Conservation (phyloP, 1,140 invertebrate genomes). For the Ceratina australensis region DNA sequence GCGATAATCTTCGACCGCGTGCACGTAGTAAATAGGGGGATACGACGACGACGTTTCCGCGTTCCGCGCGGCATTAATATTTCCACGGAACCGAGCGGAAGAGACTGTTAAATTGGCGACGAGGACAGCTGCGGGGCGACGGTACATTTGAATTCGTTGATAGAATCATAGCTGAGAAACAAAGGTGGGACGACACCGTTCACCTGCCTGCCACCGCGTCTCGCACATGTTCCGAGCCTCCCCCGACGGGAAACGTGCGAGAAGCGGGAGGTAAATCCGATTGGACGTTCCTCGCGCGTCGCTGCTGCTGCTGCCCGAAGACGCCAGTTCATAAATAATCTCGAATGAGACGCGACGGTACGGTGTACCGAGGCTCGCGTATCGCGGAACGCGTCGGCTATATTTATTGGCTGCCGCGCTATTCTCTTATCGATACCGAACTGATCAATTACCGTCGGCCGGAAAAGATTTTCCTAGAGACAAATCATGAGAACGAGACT, state of each 20-base stretch:
- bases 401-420: slow-evolving; percentile 22
- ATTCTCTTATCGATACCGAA: slow-evolving; percentile 17
- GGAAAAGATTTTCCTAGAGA: too few relatives aligned
- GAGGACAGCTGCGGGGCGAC: slow-evolving; percentile 41
- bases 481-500: too few relatives aligned
- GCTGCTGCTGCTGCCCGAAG: not conserved
- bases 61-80: slow-evolving; percentile 44
- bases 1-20: slow-evolving; percentile 30
- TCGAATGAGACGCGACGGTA: not conserved
- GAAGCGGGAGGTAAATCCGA: slow-evolving; percentile 23
- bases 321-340: slow-evolving; percentile 19
- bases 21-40: slow-evolving; percentile 10
- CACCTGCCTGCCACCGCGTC: slow-evolving; percentile 42
- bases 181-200: slow-evolving; percentile 23
- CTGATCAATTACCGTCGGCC: not conserved
- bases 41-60: slow-evolving; percentile 24
- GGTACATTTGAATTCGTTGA: slow-evolving; percentile 38
- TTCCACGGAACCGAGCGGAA: slow-evolving; percentile 4
- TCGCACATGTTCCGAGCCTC: slow-evolving; percentile 9
- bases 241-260: not conserved
- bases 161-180: slow-evolving; percentile 45
- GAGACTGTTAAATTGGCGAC: slow-evolving; percentile 2
- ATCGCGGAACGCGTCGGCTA: slow-evolving; percentile 12
- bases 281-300: slow-evolving; percentile 2
- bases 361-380: not conserved